phyloP scores from a whole-genome alignment of 2,888 invertebrate genomes.

The Suillia variegata region DNA sequence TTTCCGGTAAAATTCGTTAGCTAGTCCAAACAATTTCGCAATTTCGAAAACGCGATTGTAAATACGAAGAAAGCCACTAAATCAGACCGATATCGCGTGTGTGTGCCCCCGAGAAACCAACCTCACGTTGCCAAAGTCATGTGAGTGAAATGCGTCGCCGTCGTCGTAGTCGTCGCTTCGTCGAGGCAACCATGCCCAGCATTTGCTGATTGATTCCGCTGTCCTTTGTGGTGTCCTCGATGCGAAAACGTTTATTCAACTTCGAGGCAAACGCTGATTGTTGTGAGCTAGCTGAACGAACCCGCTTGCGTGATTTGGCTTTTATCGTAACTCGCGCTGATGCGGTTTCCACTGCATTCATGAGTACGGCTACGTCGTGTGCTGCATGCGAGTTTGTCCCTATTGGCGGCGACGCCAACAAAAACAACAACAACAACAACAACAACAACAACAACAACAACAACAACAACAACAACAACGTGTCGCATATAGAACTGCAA shows the following conservation, averaged over 20 bases:
- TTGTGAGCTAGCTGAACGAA: not conserved
- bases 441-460: no score
- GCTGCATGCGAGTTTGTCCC: not conserved
- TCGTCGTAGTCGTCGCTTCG: no score
- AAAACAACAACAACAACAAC: no score
- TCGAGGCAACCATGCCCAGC: no score
- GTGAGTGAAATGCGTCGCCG: no score
- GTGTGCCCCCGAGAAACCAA: not conserved
- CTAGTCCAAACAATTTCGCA: no score
- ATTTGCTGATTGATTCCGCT: conserved; percentile 9
- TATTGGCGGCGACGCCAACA: no score
- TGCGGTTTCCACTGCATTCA: not conserved
- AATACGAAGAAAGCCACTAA: not conserved
- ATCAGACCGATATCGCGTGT: not conserved
- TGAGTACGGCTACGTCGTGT: not conserved
- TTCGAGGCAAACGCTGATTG: not conserved
- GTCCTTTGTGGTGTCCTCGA: not conserved
- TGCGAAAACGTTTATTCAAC: not conserved
- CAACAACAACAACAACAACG: no score
- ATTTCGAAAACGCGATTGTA: no score
- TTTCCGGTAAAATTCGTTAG: no score
- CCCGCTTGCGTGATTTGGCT: conserved; percentile 4
- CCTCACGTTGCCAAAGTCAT: not conserved
- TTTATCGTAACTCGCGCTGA: not conserved
- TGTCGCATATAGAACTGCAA: no score